phyloP scores from a whole-genome alignment of 2,797 vertebrate genomes.

The Notolabrus celidotus region DNA sequence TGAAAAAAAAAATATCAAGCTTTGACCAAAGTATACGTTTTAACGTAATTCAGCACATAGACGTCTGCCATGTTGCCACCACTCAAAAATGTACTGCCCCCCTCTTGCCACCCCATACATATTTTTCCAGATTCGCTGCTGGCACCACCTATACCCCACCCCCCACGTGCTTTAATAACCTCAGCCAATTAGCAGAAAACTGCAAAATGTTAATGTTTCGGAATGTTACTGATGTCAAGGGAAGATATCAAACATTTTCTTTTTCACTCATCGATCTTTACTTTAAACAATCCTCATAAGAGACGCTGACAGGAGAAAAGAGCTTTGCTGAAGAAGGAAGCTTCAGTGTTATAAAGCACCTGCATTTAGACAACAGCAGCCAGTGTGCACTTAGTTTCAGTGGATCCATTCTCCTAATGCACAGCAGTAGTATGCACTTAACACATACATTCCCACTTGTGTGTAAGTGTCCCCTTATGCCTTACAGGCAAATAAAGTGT shows the following conservation, averaged over 20 bases:
- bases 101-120: too few relatives aligned
- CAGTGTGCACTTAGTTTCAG: background rate
- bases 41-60: too few relatives aligned
- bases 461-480: background rate
- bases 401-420: background rate
- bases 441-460: background rate
- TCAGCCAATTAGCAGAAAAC: background rate
- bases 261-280: background rate
- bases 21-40: too few relatives aligned
- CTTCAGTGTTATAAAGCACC: background rate
- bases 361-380: background rate
- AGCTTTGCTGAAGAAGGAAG: too few relatives aligned
- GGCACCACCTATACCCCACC: too few relatives aligned
- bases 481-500: background rate
- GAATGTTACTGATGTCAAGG: too few relatives aligned
- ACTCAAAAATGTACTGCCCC: too few relatives aligned
- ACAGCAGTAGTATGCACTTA: background rate
- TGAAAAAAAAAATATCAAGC: too few relatives aligned
- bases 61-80: too few relatives aligned
- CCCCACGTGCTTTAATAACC: background rate
- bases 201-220: constrained; percentile 1
- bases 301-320: background rate
- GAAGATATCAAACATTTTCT: background rate
- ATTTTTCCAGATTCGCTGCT: too few relatives aligned
- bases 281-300: background rate